Evolutionary conservation across 2,888 invertebrate genomes (phyloP).

Genomic region (Patella caerulea): DNA sequence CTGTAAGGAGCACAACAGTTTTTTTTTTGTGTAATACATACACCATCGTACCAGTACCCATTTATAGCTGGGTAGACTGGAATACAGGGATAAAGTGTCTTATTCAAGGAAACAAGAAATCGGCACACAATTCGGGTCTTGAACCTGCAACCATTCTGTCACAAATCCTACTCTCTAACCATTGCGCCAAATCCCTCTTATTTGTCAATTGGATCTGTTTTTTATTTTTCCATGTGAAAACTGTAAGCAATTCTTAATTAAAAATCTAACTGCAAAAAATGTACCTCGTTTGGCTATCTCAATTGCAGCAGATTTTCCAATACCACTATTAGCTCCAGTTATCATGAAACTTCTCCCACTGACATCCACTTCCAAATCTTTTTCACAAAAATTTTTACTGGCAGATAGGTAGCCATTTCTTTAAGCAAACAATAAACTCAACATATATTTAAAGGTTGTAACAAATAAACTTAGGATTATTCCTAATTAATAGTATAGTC

Average conservation of each 20-base stretch:
- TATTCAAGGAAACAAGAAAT: no score
- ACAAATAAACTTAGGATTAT: background rate
- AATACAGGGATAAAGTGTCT: no score
- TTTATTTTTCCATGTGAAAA: background rate
- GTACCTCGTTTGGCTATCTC: constrained; percentile 71
- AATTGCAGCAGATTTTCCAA: constrained; percentile 72
- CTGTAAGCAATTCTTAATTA: background rate
- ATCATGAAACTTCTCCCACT: constrained; percentile 70
- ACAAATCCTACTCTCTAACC: no score
- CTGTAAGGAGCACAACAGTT: no score
- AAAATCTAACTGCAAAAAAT: background rate
- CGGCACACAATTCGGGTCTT: no score
- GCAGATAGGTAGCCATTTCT: constrained; percentile 71
- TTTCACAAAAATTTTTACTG: constrained; percentile 66
- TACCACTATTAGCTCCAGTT: constrained; percentile 71
- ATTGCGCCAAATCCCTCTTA: no score
- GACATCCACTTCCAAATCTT: constrained; percentile 70
- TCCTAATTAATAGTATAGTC: background rate
- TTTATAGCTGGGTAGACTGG: no score
- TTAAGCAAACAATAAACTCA: constrained; percentile 23
- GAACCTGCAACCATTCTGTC: no score
- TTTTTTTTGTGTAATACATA: no score
- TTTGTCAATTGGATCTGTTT: background rate
- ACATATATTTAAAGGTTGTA: background rate
- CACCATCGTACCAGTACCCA: no score